Evolutionary conservation across 1,140 invertebrate genomes (phyloP), one percentile per base, ranked within the genome.

Genomic region (Chironomus tepperi): DNA sequence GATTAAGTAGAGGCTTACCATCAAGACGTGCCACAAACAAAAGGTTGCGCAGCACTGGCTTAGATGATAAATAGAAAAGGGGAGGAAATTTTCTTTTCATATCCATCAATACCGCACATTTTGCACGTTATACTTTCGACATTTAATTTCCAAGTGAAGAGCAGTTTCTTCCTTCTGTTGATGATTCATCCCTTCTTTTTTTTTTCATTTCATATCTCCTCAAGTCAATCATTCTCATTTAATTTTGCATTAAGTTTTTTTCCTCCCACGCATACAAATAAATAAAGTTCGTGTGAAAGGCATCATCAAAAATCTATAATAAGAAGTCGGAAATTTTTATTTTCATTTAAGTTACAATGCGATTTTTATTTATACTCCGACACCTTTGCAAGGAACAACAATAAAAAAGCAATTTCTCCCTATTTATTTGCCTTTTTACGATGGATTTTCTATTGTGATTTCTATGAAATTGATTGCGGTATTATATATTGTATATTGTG

Each of bases 331-430:
- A 34, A 34, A n/a, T n/a, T 34, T 34, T 34, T 34, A 34, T 34
- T 34, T 34, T 34, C 24, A 34, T 34, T 34, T 34, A 34, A 5
- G 24, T 5, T 2, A 34, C 24, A 34, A 34, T 34, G 24, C 24
- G 16, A 70, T 70, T 70, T 70, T 70, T 70, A 70, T 70, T 70
- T 70, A 70, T 70, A 5, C 65, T 18, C 65, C 65, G 16, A 70
- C 65, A 70, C 65, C 65, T 70, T 70, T 10, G 24, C 24, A 34
- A 34, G 24, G 1, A 34, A 70, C 18, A 70, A 70, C 65, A 70
- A 70, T 70, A 70, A 70, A 70, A 70, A 70, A 70, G 65, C 65
- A 70, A 70, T 70, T 70, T 70, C 65, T 19, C 65, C 65, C 65
- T 70, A 70, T 70, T 70, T 70, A 70, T 70, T 70, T 70, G 65